Percentiles rank a stretch among this genome's conserved stretches.
phyloP scores from a whole-genome alignment of 2,888 invertebrate genomes.

The Neoascia interrupta region DNA sequence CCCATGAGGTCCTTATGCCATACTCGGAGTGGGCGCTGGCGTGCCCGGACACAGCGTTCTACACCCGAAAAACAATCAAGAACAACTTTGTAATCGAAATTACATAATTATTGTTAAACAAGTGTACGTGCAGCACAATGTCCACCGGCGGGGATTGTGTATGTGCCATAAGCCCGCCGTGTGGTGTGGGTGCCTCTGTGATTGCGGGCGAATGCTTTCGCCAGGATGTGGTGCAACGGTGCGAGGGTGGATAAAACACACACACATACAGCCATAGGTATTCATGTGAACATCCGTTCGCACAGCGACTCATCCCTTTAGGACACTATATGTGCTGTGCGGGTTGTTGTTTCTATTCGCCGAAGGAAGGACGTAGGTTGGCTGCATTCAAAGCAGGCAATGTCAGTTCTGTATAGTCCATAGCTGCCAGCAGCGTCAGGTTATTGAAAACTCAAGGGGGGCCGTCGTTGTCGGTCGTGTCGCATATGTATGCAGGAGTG shows the following conservation, averaged over 20 bases:
- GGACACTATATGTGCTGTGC: background rate
- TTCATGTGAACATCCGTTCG: slow-evolving; percentile 41
- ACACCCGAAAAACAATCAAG: slow-evolving; percentile 43
- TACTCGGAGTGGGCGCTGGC: background rate
- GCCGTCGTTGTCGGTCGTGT: background rate
- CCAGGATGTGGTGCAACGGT: slow-evolving; percentile 46
- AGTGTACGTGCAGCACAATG: slow-evolving; percentile 52
- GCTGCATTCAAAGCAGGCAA: slow-evolving; percentile 33
- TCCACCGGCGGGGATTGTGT: background rate
- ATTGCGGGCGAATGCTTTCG: slow-evolving; percentile 15
- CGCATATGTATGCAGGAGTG: too few relatives aligned
- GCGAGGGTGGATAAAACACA: slow-evolving; percentile 26
- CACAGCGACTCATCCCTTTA: background rate
- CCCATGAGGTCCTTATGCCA: slow-evolving; percentile 1
- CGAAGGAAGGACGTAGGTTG: slow-evolving; percentile 20
- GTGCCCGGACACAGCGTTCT: slow-evolving; percentile 8
- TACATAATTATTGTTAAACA: slow-evolving; percentile 65
- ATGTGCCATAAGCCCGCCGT: too few relatives aligned
- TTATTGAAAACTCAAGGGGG: slow-evolving; percentile 52
- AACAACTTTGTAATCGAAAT: slow-evolving; percentile 64
- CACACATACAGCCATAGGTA: too few relatives aligned
- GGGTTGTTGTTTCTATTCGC: background rate
- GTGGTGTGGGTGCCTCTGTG: too few relatives aligned
- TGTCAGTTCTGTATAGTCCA: slow-evolving; percentile 29
- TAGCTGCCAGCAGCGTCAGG: slow-evolving; percentile 55